Evolutionary conservation across 2,113 vertebrate species (phyloP).

Genomic region (Arizona elegans): DNA sequence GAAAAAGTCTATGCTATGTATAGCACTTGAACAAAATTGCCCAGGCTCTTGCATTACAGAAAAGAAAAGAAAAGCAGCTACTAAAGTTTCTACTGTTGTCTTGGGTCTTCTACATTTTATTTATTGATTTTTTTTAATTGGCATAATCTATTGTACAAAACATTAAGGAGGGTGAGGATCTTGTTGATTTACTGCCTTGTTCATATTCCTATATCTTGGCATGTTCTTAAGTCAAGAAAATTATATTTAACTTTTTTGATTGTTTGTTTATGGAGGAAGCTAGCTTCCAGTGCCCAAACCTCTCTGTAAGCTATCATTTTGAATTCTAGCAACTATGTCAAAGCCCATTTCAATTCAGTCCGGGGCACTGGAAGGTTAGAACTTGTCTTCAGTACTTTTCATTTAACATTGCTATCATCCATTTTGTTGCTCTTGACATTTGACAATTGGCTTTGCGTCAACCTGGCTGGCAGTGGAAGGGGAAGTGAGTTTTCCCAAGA

Average conservation of each 20-base stretch:
- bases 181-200: slow-evolving; percentile 25
- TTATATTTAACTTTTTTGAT: not conserved
- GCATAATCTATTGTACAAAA: slow-evolving; percentile 32
- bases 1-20: slow-evolving; percentile 4
- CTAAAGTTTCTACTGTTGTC: slow-evolving; percentile 13
- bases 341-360: slow-evolving; percentile 29
- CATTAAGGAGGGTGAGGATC: not conserved
- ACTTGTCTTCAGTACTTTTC: slow-evolving; percentile 15
- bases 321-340: slow-evolving; percentile 38
- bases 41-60: slow-evolving; percentile 18
- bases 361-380: not conserved
- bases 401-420: slow-evolving; percentile 11
- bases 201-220: not conserved
- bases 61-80: slow-evolving; percentile 31
- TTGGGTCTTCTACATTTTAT: slow-evolving; percentile 32
- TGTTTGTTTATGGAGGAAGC: not conserved
- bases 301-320: slow-evolving; percentile 33
- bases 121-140: slow-evolving; percentile 33
- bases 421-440: slow-evolving; percentile 35
- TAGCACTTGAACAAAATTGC: slow-evolving; percentile 18
- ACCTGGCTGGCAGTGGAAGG: slow-evolving; percentile 22
- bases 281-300: slow-evolving; percentile 40
- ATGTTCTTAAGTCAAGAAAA: slow-evolving; percentile 31
- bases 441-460: slow-evolving; percentile 43
- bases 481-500: slow-evolving; percentile 39